These are phyloP conservation scores for Gymnobelideus leadbeateri DNA, from an alignment of 2,113 vertebrate species.

Conservation along the genomic window DNA sequence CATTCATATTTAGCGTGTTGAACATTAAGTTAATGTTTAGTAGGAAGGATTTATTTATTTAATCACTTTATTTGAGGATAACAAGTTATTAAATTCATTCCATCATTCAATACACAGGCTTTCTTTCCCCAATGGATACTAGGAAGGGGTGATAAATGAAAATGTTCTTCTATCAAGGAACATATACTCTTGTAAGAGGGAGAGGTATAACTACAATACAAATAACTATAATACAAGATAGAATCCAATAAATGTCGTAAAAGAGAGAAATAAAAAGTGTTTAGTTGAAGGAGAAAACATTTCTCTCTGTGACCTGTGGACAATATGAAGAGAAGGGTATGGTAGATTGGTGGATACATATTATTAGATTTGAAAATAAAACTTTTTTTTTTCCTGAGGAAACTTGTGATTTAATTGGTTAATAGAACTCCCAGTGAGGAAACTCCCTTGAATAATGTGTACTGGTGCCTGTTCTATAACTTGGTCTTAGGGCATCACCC, in stretches of 20 bases:
- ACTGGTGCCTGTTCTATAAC: not conserved
- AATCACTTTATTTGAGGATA: not conserved
- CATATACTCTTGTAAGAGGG: not conserved
- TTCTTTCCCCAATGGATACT: not conserved
- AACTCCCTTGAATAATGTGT: not conserved
- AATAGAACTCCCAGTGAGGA: not conserved
- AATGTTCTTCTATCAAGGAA: not conserved
- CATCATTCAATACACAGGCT: not conserved
- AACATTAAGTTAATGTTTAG: not conserved
- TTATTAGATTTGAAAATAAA: not conserved
- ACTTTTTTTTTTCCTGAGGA: not conserved
- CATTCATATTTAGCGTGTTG: not conserved
- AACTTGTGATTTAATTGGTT: not conserved
- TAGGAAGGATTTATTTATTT: not conserved
- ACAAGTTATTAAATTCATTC: not conserved
- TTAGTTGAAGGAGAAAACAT: not conserved
- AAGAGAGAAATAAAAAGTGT: not conserved
- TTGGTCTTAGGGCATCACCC: not conserved
- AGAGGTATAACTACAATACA: not conserved
- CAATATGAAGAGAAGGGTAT: not conserved
- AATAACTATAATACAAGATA: not conserved
- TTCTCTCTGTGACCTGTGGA: not conserved
- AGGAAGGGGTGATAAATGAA: not conserved
- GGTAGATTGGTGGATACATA: not conserved
- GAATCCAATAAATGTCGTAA: not conserved